These are phyloP conservation scores for Callipepla californica DNA, from an alignment of 2,113 vertebrate genomes.

Conservation along the genomic window DNA sequence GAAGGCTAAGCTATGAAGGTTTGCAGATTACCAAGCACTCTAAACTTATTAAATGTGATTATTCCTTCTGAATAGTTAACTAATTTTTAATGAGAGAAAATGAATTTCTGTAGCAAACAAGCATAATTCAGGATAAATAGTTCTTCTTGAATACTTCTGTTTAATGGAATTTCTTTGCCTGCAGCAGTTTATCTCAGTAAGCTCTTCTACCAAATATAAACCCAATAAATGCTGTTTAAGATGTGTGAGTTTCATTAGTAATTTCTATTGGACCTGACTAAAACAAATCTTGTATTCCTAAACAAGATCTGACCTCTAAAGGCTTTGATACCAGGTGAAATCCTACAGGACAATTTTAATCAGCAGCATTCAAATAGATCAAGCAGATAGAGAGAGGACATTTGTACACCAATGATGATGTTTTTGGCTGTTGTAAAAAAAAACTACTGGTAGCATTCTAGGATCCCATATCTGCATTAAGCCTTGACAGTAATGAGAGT, in stretches of 20 bases:
- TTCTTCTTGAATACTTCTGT: neutral
- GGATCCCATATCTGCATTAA: neutral
- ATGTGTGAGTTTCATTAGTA: neutral
- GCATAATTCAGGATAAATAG: neutral
- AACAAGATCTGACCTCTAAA: neutral
- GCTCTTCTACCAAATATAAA: neutral
- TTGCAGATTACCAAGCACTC: neutral
- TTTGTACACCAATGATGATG: neutral
- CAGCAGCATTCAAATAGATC: neutral
- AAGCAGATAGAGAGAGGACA: neutral
- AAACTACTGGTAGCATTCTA: neutral
- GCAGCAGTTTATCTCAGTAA: neutral
- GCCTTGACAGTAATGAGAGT: neutral
- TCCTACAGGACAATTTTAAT: neutral
- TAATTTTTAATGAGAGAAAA: neutral
- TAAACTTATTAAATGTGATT: neutral
- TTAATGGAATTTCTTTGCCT: neutral
- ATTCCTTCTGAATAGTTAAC: neutral
- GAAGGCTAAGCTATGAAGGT: neutral
- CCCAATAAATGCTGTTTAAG: neutral
- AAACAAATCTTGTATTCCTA: neutral
- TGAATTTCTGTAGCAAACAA: neutral
- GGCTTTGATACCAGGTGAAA: neutral
- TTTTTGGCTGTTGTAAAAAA: neutral
- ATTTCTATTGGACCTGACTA: neutral